Conservation (phyloP, 2,888 invertebrate genomes). For the Operophtera brumata region DNA sequence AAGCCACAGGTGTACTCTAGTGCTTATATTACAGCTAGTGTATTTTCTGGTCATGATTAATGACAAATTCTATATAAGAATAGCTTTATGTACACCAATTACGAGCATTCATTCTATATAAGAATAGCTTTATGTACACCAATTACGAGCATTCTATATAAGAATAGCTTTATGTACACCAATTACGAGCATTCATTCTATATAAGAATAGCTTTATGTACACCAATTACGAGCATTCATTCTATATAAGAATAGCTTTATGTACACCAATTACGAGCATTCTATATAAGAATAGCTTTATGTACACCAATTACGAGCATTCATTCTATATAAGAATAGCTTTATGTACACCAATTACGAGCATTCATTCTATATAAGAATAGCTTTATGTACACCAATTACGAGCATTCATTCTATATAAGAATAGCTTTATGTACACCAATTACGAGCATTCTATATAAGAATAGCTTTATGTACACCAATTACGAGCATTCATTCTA, state of each 20-base stretch:
- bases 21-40: too few species aligned
- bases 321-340: conserved; percentile 29
- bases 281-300: conserved; percentile 19
- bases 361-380: conserved; percentile 29
- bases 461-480: conserved; percentile 6
- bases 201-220: conserved; percentile 20
- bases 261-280: conserved; percentile 15
- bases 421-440: conserved; percentile 17
- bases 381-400: conserved; percentile 12
- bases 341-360: conserved; percentile 13
- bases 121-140: conserved; percentile 17
- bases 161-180: conserved; percentile 6
- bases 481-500: conserved; percentile 15
- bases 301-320: conserved; percentile 15
- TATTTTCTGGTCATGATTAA: conserved; percentile 5
- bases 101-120: conserved; percentile 26
- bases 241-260: conserved; percentile 24
- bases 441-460: conserved; percentile 24
- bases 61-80: conserved; percentile 1
- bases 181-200: conserved; percentile 25
- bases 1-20: too few species aligned
- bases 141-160: conserved; percentile 24
- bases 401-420: conserved; percentile 26
- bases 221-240: conserved; percentile 22
- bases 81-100: conserved; percentile 12